Percentiles rank a stretch among this genome's conserved stretches.
These are phyloP conservation scores for Phalacrocorax aristotelis DNA, from an alignment of 2,113 vertebrate species.

Conservation along the genomic window DNA sequence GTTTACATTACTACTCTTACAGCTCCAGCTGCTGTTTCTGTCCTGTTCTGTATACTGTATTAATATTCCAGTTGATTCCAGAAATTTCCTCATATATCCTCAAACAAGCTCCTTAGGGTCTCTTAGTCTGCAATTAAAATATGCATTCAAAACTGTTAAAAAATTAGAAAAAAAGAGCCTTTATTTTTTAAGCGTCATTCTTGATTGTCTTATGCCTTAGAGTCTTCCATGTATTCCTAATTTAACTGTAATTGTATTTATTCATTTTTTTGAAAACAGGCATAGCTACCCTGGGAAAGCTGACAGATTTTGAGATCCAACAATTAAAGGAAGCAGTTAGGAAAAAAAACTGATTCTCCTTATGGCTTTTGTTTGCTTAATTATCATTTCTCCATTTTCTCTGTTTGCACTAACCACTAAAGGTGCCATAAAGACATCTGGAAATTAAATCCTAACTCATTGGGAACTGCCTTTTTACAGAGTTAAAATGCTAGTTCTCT, in stretches of 20 bases:
- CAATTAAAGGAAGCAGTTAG: background rate
- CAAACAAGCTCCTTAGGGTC: background rate
- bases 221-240: background rate
- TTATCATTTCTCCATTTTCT: background rate
- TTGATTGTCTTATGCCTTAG: background rate
- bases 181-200: background rate
- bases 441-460: slow-evolving; percentile 7
- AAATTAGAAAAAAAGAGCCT: background rate
- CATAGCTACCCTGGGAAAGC: background rate
- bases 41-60: background rate
- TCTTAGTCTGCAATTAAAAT: background rate
- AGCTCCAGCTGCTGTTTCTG: background rate
- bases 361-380: slow-evolving; percentile 32
- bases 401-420: slow-evolving; percentile 9
- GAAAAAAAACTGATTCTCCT: background rate
- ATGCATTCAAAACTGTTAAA: background rate
- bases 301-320: background rate
- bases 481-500: background rate
- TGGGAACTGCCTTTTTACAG: background rate
- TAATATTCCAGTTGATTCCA: background rate
- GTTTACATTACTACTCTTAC: background rate
- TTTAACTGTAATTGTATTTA: background rate
- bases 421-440: slow-evolving; percentile 1
- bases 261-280: background rate
- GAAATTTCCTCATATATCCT: background rate